Evolutionary conservation across 2,797 vertebrate genomes (phyloP).

Genomic region (Aulostomus chinensis): DNA sequence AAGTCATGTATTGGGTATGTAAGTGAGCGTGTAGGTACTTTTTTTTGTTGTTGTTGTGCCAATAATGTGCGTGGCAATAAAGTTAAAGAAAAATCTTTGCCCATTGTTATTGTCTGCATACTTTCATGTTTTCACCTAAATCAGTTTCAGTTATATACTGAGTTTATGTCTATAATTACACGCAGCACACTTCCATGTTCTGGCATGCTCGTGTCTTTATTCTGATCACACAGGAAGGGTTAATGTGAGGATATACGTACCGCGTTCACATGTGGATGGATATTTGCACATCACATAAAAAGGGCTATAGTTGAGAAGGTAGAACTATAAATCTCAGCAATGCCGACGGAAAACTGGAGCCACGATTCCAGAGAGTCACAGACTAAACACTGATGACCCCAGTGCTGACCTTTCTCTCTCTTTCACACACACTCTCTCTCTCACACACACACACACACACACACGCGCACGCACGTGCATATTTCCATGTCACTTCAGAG

Average conservation of each 20-base stretch:
- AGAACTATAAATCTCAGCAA: constrained; percentile 63
- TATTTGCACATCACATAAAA: constrained; percentile 13
- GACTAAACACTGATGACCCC: constrained; percentile 82
- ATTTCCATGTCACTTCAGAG: background rate
- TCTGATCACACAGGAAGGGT: constrained; percentile 22
- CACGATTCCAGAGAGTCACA: constrained; percentile 53
- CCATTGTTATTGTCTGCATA: too few relatives aligned
- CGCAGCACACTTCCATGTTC: background rate
- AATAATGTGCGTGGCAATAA: background rate
- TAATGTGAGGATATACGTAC: constrained; percentile 10
- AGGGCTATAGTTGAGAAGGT: constrained; percentile 70
- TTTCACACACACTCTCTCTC: constrained; percentile 15
- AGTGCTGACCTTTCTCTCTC: constrained; percentile 55
- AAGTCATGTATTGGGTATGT: background rate
- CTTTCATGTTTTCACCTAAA: too few relatives aligned
- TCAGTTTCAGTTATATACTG: too few relatives aligned
- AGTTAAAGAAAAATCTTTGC: too few relatives aligned
- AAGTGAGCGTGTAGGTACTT: background rate
- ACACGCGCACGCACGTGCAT: constrained; percentile 9
- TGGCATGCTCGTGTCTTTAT: background rate
- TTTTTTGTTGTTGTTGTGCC: background rate
- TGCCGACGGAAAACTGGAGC: constrained; percentile 59
- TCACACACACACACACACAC: constrained; percentile 10
- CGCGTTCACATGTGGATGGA: background rate
- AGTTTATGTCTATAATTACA: background rate